Evolutionary conservation across 2,888 invertebrate species (phyloP), one percentile per base, ranked within the genome.

Genomic region (Mystacides longicornis): DNA sequence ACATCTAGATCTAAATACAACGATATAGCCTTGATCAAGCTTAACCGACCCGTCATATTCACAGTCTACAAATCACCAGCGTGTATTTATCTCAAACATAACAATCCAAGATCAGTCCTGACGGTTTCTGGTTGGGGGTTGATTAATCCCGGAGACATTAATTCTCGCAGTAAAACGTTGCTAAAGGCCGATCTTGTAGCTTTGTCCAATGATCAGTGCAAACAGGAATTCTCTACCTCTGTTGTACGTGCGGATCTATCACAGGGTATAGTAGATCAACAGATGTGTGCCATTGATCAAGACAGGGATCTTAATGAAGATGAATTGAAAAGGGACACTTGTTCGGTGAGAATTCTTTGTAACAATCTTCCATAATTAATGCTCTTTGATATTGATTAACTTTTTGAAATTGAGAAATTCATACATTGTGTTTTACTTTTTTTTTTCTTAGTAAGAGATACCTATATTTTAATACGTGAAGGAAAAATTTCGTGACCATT

Each of bases 51-150:
- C 2, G 67, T 71, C 3, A 49, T 56, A 9, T 68, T 69, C 51
- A 64, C 70, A 1, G 66, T 60, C 50, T 64, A 61, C 5, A 59
- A 72, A 47, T 69, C 69, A 53, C 69, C 76, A 1, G 68, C 70
- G 2, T 77, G 77, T 48, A 63, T 77, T 23, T 71, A 73, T 57
- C 71, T 73, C 0, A 65, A 58, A 33, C 52, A 60, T 0, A 58
- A 62, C 1, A 67, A 70, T 55, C 71, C 75, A 2, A 64, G 54
- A 2, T 54, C 53, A 20, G 59, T 66, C 1, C 67, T 77, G 9
- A 70, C 69, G 1, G 66, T 76, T 37, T 74, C 75, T 0, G 77
- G 77, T 1, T 77, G 76, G 76, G 77, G 77, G 1, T 68, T 65
- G 56, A 73, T 67, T 14, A 49, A 48, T 11, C n/a, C 23, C 16